Percentiles rank a stretch among this genome's conserved stretches.
These are phyloP conservation scores for Etheostoma spectabile DNA, from an alignment of 2,113 vertebrate genomes.

Conservation along the genomic window DNA sequence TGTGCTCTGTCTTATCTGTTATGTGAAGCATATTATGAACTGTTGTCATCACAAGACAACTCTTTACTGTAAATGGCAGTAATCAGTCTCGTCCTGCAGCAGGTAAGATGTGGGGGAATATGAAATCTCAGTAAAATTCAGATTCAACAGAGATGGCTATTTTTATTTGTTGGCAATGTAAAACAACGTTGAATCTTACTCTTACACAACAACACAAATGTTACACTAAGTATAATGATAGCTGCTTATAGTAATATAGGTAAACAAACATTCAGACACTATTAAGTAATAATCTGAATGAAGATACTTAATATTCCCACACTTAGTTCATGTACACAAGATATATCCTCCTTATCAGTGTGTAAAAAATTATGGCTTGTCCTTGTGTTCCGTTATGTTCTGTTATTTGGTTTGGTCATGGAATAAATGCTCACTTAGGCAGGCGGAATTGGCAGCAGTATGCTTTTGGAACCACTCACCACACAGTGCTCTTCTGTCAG, in stretches of 20 bases:
- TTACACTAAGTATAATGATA: background rate
- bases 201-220: background rate
- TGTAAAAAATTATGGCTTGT: background rate
- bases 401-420: too few species aligned
- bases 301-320: background rate
- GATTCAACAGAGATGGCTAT: background rate
- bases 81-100: background rate
- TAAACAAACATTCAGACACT: background rate
- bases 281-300: background rate
- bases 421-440: slow-evolving; percentile 11
- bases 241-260: background rate
- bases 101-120: background rate
- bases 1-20: background rate
- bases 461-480: background rate
- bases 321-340: background rate
- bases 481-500: background rate
- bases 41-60: background rate
- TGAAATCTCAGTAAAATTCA: background rate
- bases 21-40: background rate
- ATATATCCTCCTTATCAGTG: background rate
- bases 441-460: background rate
- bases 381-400: background rate
- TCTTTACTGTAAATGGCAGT: background rate
- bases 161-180: background rate
- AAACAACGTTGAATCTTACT: background rate